These are phyloP conservation scores for Protophormia terraenovae DNA, from an alignment of 2,888 invertebrate species.

Conservation along the genomic window DNA sequence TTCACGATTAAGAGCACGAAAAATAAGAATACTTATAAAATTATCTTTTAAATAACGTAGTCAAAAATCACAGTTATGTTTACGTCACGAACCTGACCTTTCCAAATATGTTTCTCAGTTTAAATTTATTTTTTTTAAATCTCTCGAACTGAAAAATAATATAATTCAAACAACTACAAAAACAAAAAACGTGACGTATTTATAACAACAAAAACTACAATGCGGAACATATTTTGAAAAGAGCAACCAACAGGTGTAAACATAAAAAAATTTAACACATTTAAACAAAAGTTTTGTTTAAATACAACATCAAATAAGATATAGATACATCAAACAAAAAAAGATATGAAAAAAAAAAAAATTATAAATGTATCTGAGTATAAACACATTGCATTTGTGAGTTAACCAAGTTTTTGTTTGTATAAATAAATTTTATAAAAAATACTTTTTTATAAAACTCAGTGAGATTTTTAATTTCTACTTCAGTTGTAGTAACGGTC, in stretches of 20 bases:
- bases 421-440: background rate
- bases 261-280: background rate
- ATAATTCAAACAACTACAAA: background rate
- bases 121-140: background rate
- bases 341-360: background rate
- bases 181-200: background rate
- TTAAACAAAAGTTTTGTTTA: background rate
- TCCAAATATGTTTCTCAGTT: background rate
- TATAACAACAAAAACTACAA: background rate
- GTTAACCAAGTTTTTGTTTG: background rate
- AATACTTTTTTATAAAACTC: background rate
- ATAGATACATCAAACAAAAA: background rate
- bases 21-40: background rate
- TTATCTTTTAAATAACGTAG: background rate
- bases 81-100: constrained; percentile 40
- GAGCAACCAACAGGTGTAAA: background rate
- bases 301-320: background rate
- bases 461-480: constrained; percentile 4
- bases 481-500: constrained; percentile 1
- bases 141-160: background rate
- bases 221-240: background rate
- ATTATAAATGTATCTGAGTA: background rate
- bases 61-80: background rate
- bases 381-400: background rate
- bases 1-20: background rate